Base-by-base conservation (phyloP, 1,140 invertebrate genomes). In the Atopsyche davidsoni region DNA sequence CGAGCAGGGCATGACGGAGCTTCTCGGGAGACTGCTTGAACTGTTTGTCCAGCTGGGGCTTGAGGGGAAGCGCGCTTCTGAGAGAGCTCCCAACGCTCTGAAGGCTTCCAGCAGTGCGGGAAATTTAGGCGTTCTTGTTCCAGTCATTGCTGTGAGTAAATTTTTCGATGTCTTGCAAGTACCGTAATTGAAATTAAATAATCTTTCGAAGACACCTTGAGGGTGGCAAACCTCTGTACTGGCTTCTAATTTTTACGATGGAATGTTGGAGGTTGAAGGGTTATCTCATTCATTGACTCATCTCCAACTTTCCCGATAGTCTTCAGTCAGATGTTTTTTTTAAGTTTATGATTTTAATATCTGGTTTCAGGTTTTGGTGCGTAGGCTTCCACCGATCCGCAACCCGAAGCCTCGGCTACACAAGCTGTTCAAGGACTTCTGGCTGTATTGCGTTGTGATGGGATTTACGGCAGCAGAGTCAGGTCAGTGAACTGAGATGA, bases 361-460 rank as follows among this genome's bases (percentile, higher is more conserved):
- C 10, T 51, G 17, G 38, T 54, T 9, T 55, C 23, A 75, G 72
- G 70, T 75, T 43, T 66, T 89, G 40, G 79, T 98, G 16, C 77
- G 87, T 55, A 77, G 93, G 46, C 75, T 99, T 59, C 91, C 92
- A 3, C 85, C 86, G 0, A 96, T 99, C 50, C 81, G 79, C 59
- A 85, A 94, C 55, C 92, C 96, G 0, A 92, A 95, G 58, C 87
- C 92, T 2, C 75, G 95, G n/a, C 75, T 98, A n/a, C 83, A 95
- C 59, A 98, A 98, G 66, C 72, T 98, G 2, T 99, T 99, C 67
- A 83, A 94, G 61, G 96, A 99, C 69, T 99, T 99, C 67, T 99
- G 96, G 96, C 76, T 98, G 7, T 99, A 99, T 66, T 98, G 93
- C 64, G 93, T 98, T n/a, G 89, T 99, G 4, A 95, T 98, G 85